A percentile compares a stretch with the other conserved stretches of the same genome.
Evolutionary conservation across 2,113 vertebrate species (phyloP).

Genomic region (Cynocephalus volans): DNA sequence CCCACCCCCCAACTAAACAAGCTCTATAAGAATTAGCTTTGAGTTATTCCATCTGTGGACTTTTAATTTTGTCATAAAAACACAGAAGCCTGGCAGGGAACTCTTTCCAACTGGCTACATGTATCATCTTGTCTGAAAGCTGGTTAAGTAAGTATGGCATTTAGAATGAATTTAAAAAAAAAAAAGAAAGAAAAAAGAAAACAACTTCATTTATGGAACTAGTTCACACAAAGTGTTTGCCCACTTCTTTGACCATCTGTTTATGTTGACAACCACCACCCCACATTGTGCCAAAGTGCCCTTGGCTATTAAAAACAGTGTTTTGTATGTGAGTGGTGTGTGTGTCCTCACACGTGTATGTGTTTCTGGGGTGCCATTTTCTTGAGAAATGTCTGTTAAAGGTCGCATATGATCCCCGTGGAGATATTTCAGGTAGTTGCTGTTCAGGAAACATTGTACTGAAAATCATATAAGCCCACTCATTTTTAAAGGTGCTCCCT

Average conservation of each 20-base stretch:
- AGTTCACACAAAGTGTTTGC: conserved; percentile 89
- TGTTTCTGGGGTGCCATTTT: conserved; percentile 81
- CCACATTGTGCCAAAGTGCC: conserved; percentile 91
- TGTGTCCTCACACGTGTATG: conserved; percentile 85
- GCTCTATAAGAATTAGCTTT: conserved; percentile 92
- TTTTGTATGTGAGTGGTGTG: conserved; percentile 83
- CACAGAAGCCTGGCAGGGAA: conserved; percentile 91
- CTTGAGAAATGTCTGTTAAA: conserved; percentile 82
- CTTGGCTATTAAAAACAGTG: conserved; percentile 91
- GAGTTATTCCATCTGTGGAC: conserved; percentile 93
- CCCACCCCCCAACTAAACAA: conserved; percentile 86
- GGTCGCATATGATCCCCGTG: conserved; percentile 74
- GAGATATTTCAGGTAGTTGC: conserved; percentile 81
- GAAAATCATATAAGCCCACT: conserved; percentile 12
- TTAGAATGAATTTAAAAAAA: conserved; percentile 89
- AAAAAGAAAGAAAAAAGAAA: conserved; percentile 78
- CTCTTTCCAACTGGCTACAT: conserved; percentile 90
- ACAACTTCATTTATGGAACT: conserved; percentile 90
- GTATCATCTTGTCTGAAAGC: conserved; percentile 92
- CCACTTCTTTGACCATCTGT: conserved; percentile 94
- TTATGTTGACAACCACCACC: conserved; percentile 92
- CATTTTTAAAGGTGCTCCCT: conserved; percentile 14
- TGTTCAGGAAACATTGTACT: conserved; percentile 72
- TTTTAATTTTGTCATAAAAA: conserved; percentile 93
- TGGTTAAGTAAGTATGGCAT: conserved; percentile 91